Percentiles rank a stretch among this genome's conserved stretches.
These are phyloP conservation scores for Craniophora ligustri DNA, from an alignment of 2,888 invertebrate genomes.

Conservation along the genomic window DNA sequence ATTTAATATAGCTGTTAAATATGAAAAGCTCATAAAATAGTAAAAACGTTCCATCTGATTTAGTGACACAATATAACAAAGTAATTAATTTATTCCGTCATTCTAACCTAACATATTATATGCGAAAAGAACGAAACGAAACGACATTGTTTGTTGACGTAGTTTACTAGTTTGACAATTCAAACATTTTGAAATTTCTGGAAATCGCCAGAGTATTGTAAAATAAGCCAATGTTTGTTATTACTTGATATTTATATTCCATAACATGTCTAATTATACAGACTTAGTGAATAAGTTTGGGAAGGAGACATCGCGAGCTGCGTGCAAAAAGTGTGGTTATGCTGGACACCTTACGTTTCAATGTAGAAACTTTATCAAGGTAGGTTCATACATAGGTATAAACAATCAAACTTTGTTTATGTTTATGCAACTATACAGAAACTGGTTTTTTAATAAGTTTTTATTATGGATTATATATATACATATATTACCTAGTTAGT, in stretches of 20 bases:
- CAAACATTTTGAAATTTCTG: slow-evolving; percentile 1
- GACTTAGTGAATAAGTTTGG: slow-evolving; percentile 86
- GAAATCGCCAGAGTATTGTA: background rate
- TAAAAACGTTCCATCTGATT: too few species aligned
- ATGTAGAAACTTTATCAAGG: slow-evolving; percentile 97
- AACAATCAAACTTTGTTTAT: background rate
- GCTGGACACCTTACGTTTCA: slow-evolving; percentile 98
- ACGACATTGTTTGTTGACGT: slow-evolving; percentile 49
- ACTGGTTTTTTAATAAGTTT: too few species aligned
- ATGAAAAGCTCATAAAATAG: too few species aligned
- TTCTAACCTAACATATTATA: too few species aligned
- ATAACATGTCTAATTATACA: slow-evolving; percentile 74
- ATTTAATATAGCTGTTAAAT: too few species aligned
- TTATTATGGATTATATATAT: too few species aligned
- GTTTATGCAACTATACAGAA: too few species aligned
- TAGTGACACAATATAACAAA: too few species aligned
- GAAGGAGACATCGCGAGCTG: slow-evolving; percentile 93
- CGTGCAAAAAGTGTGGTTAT: slow-evolving; percentile 98
- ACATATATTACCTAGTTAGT: too few species aligned
- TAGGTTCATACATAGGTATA: slow-evolving; percentile 64
- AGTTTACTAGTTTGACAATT: slow-evolving; percentile 34
- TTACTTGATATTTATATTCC: slow-evolving; percentile 15
- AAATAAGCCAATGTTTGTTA: background rate
- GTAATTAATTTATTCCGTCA: too few species aligned
- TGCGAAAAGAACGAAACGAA: slow-evolving; percentile 19